A percentile compares a stretch with the other conserved stretches of the same genome.
Conservation (phyloP, 2,797 vertebrate genomes). For the Squalus acanthias region DNA sequence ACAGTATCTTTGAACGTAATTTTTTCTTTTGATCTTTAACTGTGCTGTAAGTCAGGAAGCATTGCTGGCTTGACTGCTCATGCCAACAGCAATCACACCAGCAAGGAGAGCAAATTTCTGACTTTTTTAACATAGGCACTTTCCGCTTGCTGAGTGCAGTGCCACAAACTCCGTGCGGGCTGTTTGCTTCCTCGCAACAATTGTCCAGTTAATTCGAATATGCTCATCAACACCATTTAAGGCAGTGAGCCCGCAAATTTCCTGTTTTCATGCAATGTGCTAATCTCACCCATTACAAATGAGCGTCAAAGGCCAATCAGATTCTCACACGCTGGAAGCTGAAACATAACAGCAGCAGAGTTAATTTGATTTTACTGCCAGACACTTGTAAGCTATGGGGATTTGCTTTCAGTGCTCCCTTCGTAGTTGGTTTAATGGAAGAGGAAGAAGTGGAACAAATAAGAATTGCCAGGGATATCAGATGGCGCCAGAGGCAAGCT, state of each 20-base stretch:
- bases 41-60: not conserved
- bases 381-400: not conserved
- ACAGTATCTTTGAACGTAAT: not conserved
- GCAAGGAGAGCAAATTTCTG: not conserved
- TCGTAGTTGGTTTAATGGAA: not conserved
- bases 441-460: not conserved
- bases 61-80: not conserved
- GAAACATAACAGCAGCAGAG: not conserved
- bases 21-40: not conserved
- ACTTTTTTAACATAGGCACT: not conserved
- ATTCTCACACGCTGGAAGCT: not conserved
- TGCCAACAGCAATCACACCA: not conserved
- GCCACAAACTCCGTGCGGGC: not conserved
- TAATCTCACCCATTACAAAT: not conserved
- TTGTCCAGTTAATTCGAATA: not conserved
- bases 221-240: not conserved
- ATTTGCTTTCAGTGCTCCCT: not conserved
- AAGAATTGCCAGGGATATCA: not conserved
- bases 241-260: not conserved
- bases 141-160: not conserved
- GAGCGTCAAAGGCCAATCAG: not conserved
- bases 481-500: not conserved
- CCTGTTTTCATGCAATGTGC: not conserved
- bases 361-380: slow-evolving; percentile 4
- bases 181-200: not conserved